Percentiles rank a stretch among this genome's conserved stretches.
phyloP scores from a whole-genome alignment of 92 coral and sea anemone genomes.

The Virgularia gustaviana region DNA sequence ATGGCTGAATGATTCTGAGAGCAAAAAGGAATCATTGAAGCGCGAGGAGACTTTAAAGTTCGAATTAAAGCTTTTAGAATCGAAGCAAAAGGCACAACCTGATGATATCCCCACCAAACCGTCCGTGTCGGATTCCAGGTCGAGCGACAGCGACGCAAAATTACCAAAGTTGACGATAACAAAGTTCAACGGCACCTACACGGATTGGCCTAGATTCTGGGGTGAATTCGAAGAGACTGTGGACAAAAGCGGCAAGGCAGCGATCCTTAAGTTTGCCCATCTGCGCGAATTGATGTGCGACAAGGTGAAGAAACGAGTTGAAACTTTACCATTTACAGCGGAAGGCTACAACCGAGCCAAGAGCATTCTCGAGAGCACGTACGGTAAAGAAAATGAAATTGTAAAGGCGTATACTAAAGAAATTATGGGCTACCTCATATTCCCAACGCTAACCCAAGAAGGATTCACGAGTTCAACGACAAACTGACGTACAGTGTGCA shows the following conservation, averaged over 20 bases:
- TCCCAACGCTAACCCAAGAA: constrained; percentile 35
- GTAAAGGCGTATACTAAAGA: constrained; percentile 48
- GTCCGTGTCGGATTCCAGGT: not conserved
- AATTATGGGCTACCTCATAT: no score
- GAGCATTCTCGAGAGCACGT: constrained; percentile 45
- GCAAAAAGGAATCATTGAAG: not conserved
- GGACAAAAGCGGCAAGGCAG: constrained; percentile 36
- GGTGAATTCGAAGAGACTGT: constrained; percentile 39
- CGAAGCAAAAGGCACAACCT: constrained; percentile 9
- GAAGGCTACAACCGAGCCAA: constrained; percentile 58
- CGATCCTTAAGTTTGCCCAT: constrained; percentile 46
- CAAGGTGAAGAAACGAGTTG: constrained; percentile 31
- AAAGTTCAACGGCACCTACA: constrained; percentile 27
- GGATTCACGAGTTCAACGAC: constrained; percentile 47
- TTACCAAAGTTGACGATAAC: constrained; percentile 41
- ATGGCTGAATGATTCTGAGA: constrained; percentile 5
- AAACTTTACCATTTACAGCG: constrained; percentile 46
- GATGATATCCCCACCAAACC: not conserved
- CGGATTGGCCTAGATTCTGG: constrained; percentile 47
- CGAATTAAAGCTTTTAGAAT: constrained; percentile 15
- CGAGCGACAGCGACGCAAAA: constrained; percentile 17
- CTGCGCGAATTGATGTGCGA: constrained; percentile 37
- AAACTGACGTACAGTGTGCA: constrained; percentile 49
- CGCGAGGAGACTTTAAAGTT: constrained; percentile 12
- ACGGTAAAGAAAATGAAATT: constrained; percentile 50